Evolutionary conservation across 2,797 vertebrate species (phyloP).

Genomic region (Cichlasoma orientale): DNA sequence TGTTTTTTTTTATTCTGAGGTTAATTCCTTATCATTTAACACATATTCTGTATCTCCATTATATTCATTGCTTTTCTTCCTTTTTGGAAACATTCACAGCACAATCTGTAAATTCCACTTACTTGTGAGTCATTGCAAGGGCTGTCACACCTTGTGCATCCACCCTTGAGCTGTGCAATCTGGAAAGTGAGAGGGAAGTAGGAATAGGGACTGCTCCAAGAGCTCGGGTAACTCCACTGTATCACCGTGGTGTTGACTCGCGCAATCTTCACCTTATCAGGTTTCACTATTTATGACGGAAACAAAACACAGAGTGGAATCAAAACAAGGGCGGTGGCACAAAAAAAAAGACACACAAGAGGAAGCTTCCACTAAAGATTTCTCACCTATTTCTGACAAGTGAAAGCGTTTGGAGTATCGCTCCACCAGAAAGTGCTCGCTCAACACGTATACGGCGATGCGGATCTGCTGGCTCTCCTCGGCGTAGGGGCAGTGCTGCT

Average conservation of each 20-base stretch:
- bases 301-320: neutral
- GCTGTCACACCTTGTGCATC: conserved; percentile 37
- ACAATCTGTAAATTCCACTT: neutral
- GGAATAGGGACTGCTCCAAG: conserved; percentile 78
- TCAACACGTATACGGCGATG: conserved; percentile 63
- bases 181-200: conserved; percentile 82
- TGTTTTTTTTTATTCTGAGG: neutral
- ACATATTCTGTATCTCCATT: neutral
- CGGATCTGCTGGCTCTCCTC: conserved; percentile 71
- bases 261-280: conserved; percentile 67
- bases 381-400: conserved; percentile 78
- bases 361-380: neutral
- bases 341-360: neutral
- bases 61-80: neutral
- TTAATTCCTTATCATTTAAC: neutral
- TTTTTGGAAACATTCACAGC: neutral
- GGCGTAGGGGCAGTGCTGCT: conserved; percentile 67
- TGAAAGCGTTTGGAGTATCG: conserved; percentile 65
- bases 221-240: conserved; percentile 76
- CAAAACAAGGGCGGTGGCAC: neutral
- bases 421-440: conserved; percentile 69
- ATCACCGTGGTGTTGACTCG: conserved; percentile 58
- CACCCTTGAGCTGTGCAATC: conserved; percentile 57
- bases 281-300: conserved; percentile 71
- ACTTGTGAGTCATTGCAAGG: conserved; percentile 55